Evolutionary conservation across 2,113 vertebrate species (phyloP).

Genomic region (Phoenicopterus ruber): DNA sequence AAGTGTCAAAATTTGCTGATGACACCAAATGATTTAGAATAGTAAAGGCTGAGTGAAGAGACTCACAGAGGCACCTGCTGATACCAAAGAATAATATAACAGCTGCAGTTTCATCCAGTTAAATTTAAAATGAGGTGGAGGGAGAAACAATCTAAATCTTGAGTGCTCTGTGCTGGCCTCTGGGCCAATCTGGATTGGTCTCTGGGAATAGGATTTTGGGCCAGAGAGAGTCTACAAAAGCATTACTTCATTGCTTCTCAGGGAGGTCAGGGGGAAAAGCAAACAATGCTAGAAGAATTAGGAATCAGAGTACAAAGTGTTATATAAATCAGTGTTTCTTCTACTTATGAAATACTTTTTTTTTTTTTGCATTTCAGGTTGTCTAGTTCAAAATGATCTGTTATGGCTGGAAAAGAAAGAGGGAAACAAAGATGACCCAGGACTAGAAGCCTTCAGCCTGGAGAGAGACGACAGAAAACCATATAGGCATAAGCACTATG

Average conservation of each 20-base stretch:
- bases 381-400: not conserved
- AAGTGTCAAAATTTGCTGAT: not conserved
- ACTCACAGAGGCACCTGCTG: not conserved
- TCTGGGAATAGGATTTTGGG: not conserved
- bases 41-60: not conserved
- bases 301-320: not conserved
- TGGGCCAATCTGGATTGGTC: not conserved
- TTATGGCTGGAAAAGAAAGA: not conserved
- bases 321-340: not conserved
- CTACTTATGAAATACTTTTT: not conserved
- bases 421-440: not conserved
- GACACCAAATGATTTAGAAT: not conserved
- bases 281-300: not conserved
- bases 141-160: not conserved
- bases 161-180: not conserved
- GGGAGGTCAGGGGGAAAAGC: not conserved
- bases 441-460: not conserved
- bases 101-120: not conserved
- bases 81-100: not conserved
- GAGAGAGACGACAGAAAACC: not conserved
- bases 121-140: not conserved
- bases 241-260: not conserved
- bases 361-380: not conserved
- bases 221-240: not conserved
- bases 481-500: not conserved